These are phyloP conservation scores for Hypercompe scribonia DNA, from an alignment of 2,888 invertebrate species.

Conservation along the genomic window DNA sequence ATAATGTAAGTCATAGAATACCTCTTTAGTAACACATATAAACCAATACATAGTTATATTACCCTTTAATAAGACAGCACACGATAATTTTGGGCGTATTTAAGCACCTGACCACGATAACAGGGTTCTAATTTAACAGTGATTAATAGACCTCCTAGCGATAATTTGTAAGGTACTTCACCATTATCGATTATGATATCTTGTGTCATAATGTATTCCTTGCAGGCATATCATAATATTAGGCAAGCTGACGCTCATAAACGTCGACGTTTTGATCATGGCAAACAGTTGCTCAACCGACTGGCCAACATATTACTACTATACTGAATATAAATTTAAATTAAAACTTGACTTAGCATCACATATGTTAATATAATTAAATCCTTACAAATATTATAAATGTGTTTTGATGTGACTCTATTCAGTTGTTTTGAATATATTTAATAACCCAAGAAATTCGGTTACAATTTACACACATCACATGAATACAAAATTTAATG, in stretches of 20 bases:
- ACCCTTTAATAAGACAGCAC: background rate
- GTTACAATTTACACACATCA: too few species aligned
- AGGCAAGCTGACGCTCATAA: conserved; percentile 61
- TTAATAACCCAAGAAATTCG: too few species aligned
- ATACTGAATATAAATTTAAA: conserved; percentile 36
- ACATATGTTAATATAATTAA: background rate
- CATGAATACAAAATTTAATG: too few species aligned
- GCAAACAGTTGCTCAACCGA: conserved; percentile 51
- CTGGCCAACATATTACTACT: conserved; percentile 42
- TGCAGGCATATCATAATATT: conserved; percentile 37
- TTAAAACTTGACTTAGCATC: background rate
- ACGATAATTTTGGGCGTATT: background rate
- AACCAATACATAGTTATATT: background rate
- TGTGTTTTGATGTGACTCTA: too few species aligned
- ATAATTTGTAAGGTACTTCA: conserved; percentile 7
- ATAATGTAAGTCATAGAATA: background rate
- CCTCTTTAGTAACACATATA: background rate
- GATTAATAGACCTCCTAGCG: background rate
- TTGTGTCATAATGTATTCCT: conserved; percentile 30
- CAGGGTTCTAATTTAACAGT: background rate
- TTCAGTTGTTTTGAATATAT: too few species aligned
- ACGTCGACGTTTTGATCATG: conserved; percentile 58
- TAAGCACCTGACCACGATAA: background rate
- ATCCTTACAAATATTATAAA: too few species aligned
- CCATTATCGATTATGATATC: conserved; percentile 23